Conservation (phyloP, 2,113 vertebrate genomes). For the Epinephelus lanceolatus region DNA sequence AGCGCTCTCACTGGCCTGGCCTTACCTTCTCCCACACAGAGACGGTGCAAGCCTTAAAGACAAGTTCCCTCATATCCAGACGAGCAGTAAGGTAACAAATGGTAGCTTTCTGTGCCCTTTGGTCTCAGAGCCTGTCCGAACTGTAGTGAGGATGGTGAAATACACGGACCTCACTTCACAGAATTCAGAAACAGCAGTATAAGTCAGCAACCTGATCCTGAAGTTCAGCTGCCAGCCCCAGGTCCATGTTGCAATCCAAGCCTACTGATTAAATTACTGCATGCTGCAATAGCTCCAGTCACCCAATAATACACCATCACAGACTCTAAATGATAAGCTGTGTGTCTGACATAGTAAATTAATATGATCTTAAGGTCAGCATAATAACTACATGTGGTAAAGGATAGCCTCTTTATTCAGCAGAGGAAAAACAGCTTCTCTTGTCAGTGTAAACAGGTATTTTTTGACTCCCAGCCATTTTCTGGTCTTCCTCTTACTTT, state of each 20-base stretch:
- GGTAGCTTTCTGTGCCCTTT: slow-evolving; percentile 11
- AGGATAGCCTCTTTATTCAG: slow-evolving; percentile 19
- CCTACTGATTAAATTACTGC: slow-evolving; percentile 77
- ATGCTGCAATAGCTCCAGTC: slow-evolving; percentile 49
- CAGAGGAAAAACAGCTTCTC: background rate
- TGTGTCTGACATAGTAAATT: slow-evolving; percentile 47
- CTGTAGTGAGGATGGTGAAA: slow-evolving; percentile 4
- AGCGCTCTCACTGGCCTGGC: background rate
- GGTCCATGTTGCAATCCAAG: slow-evolving; percentile 72
- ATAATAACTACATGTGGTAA: slow-evolving; percentile 18
- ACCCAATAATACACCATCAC: slow-evolving; percentile 51
- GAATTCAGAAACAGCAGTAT: slow-evolving; percentile 48
- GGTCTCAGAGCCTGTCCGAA: slow-evolving; percentile 34
- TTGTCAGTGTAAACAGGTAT: background rate
- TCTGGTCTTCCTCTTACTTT: slow-evolving; percentile 1
- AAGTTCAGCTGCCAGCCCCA: slow-evolving; percentile 53
- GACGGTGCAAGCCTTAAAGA: slow-evolving; percentile 81
- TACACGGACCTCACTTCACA: slow-evolving; percentile 24
- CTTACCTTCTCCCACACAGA: slow-evolving; percentile 88
- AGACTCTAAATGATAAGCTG: slow-evolving; percentile 39
- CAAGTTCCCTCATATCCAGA: slow-evolving; percentile 85
- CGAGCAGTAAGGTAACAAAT: slow-evolving; percentile 6
- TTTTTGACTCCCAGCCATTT: slow-evolving; percentile 1
- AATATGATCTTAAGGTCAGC: slow-evolving; percentile 48
- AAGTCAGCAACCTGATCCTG: slow-evolving; percentile 77